Percentiles rank a stretch among this genome's conserved stretches.
Evolutionary conservation across 2,888 invertebrate genomes (phyloP).

Genomic region (Euzetes globulus): DNA sequence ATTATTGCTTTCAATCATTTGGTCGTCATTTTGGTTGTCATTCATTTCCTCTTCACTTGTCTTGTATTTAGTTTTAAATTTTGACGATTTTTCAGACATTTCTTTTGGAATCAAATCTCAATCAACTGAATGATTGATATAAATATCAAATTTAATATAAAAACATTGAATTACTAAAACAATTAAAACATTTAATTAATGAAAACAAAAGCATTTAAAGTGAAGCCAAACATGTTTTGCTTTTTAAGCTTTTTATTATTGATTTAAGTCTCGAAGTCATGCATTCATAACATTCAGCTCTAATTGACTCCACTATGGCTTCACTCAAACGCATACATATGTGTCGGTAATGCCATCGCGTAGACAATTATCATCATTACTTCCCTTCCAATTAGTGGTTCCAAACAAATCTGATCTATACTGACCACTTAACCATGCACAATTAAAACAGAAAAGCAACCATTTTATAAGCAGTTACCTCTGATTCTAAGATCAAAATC

Average conservation of each 20-base stretch:
- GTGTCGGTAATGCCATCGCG: not conserved
- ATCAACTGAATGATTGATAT: not conserved
- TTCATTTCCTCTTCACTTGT: not conserved
- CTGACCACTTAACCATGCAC: too few species aligned
- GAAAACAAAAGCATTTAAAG: not conserved
- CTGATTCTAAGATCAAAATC: too few species aligned
- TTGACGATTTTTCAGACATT: not conserved
- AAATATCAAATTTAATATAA: not conserved
- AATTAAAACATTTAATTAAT: not conserved
- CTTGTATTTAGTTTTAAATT: not conserved
- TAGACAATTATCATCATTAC: not conserved
- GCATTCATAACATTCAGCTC: slow-evolving; percentile 2
- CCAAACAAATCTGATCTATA: too few species aligned
- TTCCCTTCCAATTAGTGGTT: too few species aligned
- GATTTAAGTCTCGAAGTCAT: not conserved
- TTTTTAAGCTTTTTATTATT: not conserved
- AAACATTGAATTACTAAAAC: not conserved
- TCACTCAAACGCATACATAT: not conserved
- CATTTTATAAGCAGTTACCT: too few species aligned
- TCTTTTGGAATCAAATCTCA: not conserved
- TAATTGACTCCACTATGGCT: not conserved
- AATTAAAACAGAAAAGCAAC: too few species aligned
- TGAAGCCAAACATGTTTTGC: slow-evolving; percentile 5
- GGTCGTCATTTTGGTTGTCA: not conserved
- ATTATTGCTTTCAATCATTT: not conserved